Base-by-base conservation (phyloP, 2,797 vertebrate genomes). In the Sphaeramia orbicularis region DNA sequence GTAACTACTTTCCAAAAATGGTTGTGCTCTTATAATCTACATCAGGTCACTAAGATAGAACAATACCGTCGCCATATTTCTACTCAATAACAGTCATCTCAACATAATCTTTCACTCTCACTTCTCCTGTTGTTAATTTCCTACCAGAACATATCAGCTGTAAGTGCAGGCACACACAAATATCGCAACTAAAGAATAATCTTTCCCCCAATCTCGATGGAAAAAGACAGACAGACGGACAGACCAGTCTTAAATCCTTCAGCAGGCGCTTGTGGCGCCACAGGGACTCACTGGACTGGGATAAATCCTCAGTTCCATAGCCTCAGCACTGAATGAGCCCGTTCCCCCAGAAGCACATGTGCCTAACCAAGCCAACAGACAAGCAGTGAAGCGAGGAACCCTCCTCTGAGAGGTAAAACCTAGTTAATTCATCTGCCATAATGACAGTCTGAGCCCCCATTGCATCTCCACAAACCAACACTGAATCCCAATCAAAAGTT, bases 291-390 rank as follows among this genome's bases (percentile, higher is more conserved):
- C 72, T 90, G 90, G 87, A 91, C 87, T 89, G 81, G 84, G 91
- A 91, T 90, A 92, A 93, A 93, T 92, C 92, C 89, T 87, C 84
- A 79, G 82, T 81, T 88, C 81, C 73, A 76, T 74, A 24, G 84
- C 77, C 85, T 84, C 71, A 38, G 54, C 74, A 45, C 78, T 83
- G 89, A 90, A 87, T 85, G 85, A 88, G 77, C 77, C 71, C 53
- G 18, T 65, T 85, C 74, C 85, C 87, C 81, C 48, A 67, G 65
- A 86, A 81, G 68, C 70, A 71, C 57, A 80, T 76, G 70, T 74
- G 85, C 72, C 85, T 86, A 85, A 79, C 89, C 85, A 76, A 84
- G 84, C 90, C 86, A 86, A 75, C 56, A 81, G 81, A 76, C 65
- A 35, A 40, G 67, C 88, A 87, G 84, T 69, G 77, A 78, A 89